A percentile compares a stretch with the other conserved stretches of the same genome.
Evolutionary conservation across 2,113 vertebrate genomes (phyloP).

Genomic region (Corythornis vintsioides): DNA sequence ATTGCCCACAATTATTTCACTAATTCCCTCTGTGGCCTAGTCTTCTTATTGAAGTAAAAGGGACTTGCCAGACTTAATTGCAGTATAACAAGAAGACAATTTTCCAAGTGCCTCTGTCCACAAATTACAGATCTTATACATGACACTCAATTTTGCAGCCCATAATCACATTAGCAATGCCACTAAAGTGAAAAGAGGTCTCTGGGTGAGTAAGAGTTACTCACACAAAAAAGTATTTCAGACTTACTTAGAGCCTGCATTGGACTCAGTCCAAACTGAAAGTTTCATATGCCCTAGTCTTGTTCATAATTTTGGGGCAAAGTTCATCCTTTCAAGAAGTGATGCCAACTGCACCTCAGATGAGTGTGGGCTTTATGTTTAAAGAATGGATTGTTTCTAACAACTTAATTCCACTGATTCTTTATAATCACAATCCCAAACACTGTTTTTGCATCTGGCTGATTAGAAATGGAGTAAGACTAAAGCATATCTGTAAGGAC

Average conservation of each 20-base stretch:
- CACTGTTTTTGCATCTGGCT: background rate
- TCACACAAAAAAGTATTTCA: background rate
- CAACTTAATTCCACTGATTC: background rate
- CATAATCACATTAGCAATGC: slow-evolving; percentile 44
- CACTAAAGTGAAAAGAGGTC: slow-evolving; percentile 2
- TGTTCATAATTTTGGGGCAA: background rate
- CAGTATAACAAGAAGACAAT: slow-evolving; percentile 1
- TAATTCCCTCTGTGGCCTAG: background rate
- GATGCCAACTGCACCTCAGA: background rate
- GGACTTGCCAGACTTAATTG: slow-evolving; percentile 1
- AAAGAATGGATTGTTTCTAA: slow-evolving; percentile 9
- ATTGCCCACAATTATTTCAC: background rate
- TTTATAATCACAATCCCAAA: background rate
- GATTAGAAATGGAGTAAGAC: background rate
- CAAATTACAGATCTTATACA: slow-evolving; percentile 5
- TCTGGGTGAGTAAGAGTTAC: slow-evolving; percentile 1
- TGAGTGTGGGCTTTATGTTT: background rate
- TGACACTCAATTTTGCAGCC: slow-evolving; percentile 4
- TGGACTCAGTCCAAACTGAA: background rate
- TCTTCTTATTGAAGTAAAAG: background rate
- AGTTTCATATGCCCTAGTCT: background rate
- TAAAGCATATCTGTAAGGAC: background rate
- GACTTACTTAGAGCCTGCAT: background rate
- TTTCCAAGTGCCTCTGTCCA: background rate
- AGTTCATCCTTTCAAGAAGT: slow-evolving; percentile 33